These are phyloP conservation scores for Campylomormyrus numenius DNA, from an alignment of 2,113 vertebrate genomes.

Conservation along the genomic window DNA sequence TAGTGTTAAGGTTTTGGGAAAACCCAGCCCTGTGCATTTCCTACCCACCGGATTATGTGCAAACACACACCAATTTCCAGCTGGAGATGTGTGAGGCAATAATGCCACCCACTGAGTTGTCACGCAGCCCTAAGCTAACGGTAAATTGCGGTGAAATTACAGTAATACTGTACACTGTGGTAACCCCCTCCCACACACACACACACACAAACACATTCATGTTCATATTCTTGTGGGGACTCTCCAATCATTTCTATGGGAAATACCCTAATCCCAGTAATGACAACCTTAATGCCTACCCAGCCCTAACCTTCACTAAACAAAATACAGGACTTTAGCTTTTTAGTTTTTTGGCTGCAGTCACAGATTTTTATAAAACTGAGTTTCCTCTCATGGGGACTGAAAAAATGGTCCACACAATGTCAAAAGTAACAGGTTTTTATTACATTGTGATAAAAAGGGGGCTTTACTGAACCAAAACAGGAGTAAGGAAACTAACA, in stretches of 20 bases:
- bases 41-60: neutral
- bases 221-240: neutral
- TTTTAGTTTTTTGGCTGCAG: neutral
- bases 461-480: neutral
- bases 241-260: neutral
- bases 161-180: neutral
- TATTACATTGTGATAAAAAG: neutral
- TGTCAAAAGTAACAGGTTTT: too few species aligned
- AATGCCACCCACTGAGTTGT: neutral
- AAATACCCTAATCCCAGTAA: neutral
- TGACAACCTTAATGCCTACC: neutral
- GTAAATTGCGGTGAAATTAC: neutral
- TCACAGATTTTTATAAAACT: neutral
- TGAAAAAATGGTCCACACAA: too few species aligned
- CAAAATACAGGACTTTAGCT: neutral
- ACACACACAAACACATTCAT: neutral
- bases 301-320: neutral
- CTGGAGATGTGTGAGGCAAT: too few species aligned
- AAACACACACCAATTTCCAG: neutral
- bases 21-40: neutral
- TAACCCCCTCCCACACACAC: neutral
- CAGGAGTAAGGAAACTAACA: neutral
- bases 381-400: neutral
- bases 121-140: neutral
- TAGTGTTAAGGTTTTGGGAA: too few species aligned